Evolutionary conservation across 37 sponge, comb jelly and placozoan species (phyloP).

Genomic region (Bolinopsis microptera): DNA sequence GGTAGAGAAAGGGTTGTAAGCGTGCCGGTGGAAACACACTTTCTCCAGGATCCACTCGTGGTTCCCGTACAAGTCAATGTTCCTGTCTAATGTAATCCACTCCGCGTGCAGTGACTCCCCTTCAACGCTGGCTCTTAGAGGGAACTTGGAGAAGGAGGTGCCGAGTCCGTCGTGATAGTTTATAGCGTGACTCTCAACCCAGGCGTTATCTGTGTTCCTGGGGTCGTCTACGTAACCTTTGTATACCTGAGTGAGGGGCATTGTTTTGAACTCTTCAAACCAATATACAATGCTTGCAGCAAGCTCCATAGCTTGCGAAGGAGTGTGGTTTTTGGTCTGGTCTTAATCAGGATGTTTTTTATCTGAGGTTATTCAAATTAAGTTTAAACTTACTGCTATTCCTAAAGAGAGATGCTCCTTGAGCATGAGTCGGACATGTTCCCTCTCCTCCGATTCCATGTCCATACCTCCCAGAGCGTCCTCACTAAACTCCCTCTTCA

Average conservation of each 20-base stretch:
- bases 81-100: slow-evolving; percentile 40
- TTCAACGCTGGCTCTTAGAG: not conserved
- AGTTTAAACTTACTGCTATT: slow-evolving; percentile 58
- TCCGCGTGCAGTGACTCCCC: slow-evolving; percentile 12
- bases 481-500: slow-evolving; percentile 41
- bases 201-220: slow-evolving; percentile 60
- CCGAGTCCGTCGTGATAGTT: slow-evolving; percentile 66
- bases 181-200: slow-evolving; percentile 38
- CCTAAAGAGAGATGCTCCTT: slow-evolving; percentile 24
- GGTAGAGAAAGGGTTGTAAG: slow-evolving; percentile 53
- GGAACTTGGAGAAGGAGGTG: slow-evolving; percentile 51
- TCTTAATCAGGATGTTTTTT: too few species aligned
- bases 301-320: too few species aligned
- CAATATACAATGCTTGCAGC: too few species aligned
- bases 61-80: slow-evolving; percentile 48
- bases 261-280: not conserved
- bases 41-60: slow-evolving; percentile 66
- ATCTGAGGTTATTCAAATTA: too few species aligned
- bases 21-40: slow-evolving; percentile 60
- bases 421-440: slow-evolving; percentile 5
- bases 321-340: too few species aligned
- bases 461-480: slow-evolving; percentile 22
- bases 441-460: not conserved
- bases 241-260: slow-evolving; percentile 36
- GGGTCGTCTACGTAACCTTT: slow-evolving; percentile 60